Conservation (phyloP, 2,113 vertebrate species). For the Sterrhoptilus dennistouni region DNA sequence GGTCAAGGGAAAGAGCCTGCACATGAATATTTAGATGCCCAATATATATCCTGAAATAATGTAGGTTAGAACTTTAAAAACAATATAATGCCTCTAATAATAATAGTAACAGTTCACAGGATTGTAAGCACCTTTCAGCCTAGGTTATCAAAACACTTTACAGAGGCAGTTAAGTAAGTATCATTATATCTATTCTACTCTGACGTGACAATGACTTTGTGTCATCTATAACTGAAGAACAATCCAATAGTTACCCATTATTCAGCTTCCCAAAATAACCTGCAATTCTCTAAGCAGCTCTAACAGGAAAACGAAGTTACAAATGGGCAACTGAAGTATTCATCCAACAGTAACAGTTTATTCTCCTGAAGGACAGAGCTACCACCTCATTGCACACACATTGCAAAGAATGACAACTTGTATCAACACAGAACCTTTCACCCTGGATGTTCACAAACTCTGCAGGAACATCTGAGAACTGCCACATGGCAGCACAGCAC, state of each 20-base stretch:
- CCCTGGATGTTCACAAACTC: background rate
- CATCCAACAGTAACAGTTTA: background rate
- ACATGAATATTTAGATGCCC: background rate
- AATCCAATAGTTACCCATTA: slow-evolving; percentile 45
- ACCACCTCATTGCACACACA: background rate
- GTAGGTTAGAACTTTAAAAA: slow-evolving; percentile 23
- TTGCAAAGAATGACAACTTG: background rate
- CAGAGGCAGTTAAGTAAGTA: slow-evolving; percentile 38
- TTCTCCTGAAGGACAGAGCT: background rate
- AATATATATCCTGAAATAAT: background rate
- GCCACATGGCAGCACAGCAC: background rate
- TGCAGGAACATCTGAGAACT: background rate
- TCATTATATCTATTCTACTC: slow-evolving; percentile 31
- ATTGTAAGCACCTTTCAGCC: slow-evolving; percentile 31
- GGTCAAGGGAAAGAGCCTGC: background rate
- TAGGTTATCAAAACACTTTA: slow-evolving; percentile 49
- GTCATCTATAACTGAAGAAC: slow-evolving; percentile 52
- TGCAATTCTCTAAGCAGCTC: slow-evolving; percentile 24
- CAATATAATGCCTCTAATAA: background rate
- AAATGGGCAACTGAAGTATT: background rate
- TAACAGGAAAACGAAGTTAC: background rate
- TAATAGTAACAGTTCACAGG: slow-evolving; percentile 12
- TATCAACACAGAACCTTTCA: background rate
- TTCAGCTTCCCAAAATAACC: slow-evolving; percentile 57
- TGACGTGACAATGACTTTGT: slow-evolving; percentile 37